Conservation (phyloP, 1,140 invertebrate genomes). For the Drosophila repletoides region DNA sequence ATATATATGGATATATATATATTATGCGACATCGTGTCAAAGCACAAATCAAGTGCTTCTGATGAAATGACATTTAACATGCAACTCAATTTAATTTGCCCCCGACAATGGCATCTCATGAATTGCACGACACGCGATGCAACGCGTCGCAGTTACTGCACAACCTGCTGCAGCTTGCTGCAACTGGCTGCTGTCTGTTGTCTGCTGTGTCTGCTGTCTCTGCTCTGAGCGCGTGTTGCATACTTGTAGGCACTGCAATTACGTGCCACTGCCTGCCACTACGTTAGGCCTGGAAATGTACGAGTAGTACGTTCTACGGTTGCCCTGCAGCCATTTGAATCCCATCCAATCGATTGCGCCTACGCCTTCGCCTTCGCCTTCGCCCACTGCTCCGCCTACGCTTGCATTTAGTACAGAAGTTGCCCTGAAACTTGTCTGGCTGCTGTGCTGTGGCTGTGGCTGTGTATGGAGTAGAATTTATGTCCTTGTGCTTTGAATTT, state of each 20-base stretch:
- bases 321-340: slow-evolving; percentile 72
- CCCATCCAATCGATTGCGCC: slow-evolving; percentile 51
- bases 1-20: slow-evolving; percentile 10
- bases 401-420: not conserved
- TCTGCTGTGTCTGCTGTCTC: not conserved
- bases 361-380: slow-evolving; percentile 1
- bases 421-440: slow-evolving; percentile 1
- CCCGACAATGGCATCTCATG: slow-evolving; percentile 57
- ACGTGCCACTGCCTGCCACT: slow-evolving; percentile 56
- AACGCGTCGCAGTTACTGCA: not conserved
- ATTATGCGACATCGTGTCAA: slow-evolving; percentile 54
- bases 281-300: slow-evolving; percentile 21
- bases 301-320: too few species aligned
- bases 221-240: slow-evolving; percentile 42
- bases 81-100: slow-evolving; percentile 76
- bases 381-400: too few species aligned
- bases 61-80: slow-evolving; percentile 72
- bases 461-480: slow-evolving; percentile 16
- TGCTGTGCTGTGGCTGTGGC: too few species aligned
- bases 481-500: slow-evolving; percentile 19
- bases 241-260: slow-evolving; percentile 72
- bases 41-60: slow-evolving; percentile 63
- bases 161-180: not conserved
- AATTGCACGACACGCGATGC: slow-evolving; percentile 38
- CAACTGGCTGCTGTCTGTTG: slow-evolving; percentile 10